Percentiles rank a stretch among this genome's conserved stretches.
phyloP scores from a whole-genome alignment of 1,140 invertebrate species.

The Drosophila sproati region DNA sequence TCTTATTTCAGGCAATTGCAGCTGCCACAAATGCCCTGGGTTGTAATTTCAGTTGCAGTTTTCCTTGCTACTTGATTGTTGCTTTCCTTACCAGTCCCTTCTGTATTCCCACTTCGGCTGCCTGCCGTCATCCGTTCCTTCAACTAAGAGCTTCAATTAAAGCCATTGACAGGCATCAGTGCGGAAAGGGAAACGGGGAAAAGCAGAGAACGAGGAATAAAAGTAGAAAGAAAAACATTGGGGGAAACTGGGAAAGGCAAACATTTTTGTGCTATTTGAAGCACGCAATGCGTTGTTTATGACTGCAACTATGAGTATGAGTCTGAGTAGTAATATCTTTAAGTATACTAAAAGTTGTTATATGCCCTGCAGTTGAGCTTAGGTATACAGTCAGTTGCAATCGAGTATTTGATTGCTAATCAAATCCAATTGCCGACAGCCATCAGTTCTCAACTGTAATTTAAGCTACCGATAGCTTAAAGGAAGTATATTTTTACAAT shows the following conservation, averaged over 20 bases:
- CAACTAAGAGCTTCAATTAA: conserved; percentile 75
- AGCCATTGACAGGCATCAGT: conserved; percentile 52
- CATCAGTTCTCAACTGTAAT: conserved; percentile 19
- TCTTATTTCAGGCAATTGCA: conserved; percentile 53
- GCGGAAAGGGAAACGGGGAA: conserved; percentile 9
- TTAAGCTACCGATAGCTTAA: conserved; percentile 3
- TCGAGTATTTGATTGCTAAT: conserved; percentile 29
- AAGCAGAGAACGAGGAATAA: neutral
- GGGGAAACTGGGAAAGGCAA: conserved; percentile 36
- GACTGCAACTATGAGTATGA: conserved; percentile 8
- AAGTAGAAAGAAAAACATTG: conserved; percentile 2
- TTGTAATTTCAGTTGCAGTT: conserved; percentile 79
- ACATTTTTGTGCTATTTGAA: conserved; percentile 60
- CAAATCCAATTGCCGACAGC: conserved; percentile 21
- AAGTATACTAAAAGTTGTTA: conserved; percentile 7
- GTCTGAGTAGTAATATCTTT: conserved; percentile 1
- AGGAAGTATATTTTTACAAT: no score
- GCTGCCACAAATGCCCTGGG: conserved; percentile 54
- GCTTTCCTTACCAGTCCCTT: conserved; percentile 31
- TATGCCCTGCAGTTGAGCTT: conserved; percentile 38
- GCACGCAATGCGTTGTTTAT: conserved; percentile 38
- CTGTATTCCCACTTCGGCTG: neutral
- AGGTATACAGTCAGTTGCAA: conserved; percentile 40
- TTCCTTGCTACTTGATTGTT: conserved; percentile 69
- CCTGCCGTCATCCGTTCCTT: conserved; percentile 10